Evolutionary conservation across 2,797 vertebrate species (phyloP).

Genomic region (Dromococcyx pavoninus): DNA sequence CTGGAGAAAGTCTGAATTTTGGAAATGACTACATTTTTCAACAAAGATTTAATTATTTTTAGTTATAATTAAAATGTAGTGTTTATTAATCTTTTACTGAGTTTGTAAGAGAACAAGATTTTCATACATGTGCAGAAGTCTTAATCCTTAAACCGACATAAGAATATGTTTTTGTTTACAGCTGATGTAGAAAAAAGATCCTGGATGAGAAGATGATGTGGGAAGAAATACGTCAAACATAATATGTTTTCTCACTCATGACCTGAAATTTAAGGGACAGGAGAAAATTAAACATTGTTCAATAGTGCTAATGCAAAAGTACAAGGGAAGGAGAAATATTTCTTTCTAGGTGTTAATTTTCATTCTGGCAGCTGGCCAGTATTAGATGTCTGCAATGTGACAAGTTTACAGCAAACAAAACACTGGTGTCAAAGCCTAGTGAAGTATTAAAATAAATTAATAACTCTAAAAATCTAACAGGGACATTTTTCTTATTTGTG

Average conservation of each 20-base stretch:
- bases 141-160: neutral
- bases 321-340: neutral
- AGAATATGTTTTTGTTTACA: neutral
- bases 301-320: neutral
- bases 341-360: neutral
- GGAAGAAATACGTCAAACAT: neutral
- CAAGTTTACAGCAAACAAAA: slow-evolving; percentile 6
- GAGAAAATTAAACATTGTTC: neutral
- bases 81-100: neutral
- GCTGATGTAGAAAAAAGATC: neutral
- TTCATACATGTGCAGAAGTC: neutral
- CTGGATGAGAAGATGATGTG: neutral
- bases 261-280: neutral
- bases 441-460: neutral
- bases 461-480: neutral
- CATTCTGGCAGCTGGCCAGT: neutral
- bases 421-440: neutral
- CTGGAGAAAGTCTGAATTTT: neutral
- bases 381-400: neutral
- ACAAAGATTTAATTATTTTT: neutral
- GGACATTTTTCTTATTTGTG: neutral
- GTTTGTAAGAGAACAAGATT: neutral
- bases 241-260: neutral
- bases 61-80: neutral
- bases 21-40: neutral